Conservation (phyloP, 1,140 invertebrate species). For the Phthorimaea operculella region DNA sequence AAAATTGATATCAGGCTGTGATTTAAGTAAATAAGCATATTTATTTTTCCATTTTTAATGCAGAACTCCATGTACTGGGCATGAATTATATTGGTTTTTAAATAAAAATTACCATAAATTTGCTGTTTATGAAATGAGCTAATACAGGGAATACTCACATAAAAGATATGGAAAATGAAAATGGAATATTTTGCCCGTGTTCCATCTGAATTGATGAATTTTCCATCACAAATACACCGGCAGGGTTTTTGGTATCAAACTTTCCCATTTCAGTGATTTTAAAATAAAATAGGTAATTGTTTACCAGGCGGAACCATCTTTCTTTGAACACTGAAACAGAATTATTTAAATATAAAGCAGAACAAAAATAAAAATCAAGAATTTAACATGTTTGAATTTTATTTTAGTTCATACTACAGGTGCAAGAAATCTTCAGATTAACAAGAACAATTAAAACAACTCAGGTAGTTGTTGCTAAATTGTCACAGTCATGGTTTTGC, state of each 20-base stretch:
- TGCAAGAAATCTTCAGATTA: background rate
- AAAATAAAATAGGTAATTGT: constrained; percentile 79
- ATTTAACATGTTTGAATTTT: background rate
- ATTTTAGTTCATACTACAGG: background rate
- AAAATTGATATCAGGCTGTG: too few relatives aligned
- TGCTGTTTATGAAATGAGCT: background rate
- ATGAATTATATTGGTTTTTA: too few relatives aligned
- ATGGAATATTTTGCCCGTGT: constrained; percentile 69
- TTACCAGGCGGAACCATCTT: constrained; percentile 77
- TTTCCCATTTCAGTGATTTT: constrained; percentile 76
- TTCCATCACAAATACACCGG: constrained; percentile 76
- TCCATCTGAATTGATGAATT: constrained; percentile 75
- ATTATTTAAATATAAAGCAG: background rate
- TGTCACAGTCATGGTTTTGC: background rate
- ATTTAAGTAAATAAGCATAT: too few relatives aligned
- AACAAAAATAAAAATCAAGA: background rate
- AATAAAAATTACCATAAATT: too few relatives aligned
- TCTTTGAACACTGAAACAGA: constrained; percentile 71
- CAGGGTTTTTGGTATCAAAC: constrained; percentile 72
- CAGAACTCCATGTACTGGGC: too few relatives aligned
- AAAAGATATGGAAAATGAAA: constrained; percentile 75
- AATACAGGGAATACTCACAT: constrained; percentile 48
- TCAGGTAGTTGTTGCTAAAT: background rate
- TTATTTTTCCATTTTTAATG: too few relatives aligned
- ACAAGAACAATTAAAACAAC: background rate